Evolutionary conservation across 2,888 invertebrate genomes (phyloP), one percentile per base, ranked within the genome.

Genomic region (Dicycla oo): DNA sequence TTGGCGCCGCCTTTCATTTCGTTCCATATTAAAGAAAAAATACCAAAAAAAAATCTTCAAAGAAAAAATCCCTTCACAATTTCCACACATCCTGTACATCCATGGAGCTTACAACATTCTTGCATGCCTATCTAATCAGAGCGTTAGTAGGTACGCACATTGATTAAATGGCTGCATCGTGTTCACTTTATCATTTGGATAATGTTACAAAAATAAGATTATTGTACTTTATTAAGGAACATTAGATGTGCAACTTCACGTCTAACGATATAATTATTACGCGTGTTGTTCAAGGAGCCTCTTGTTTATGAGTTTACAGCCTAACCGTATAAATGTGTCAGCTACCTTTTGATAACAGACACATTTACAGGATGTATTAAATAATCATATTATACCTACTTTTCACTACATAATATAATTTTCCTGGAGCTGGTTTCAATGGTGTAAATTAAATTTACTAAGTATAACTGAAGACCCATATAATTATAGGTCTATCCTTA

Each of bases 101-200:
- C 10, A 54, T 62, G 47, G 18, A 40, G 75, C 75, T 82, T 79
- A 82, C 78, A 87, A 93, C 89, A 94, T 93, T 94, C 92, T 92
- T 93, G 89, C 91, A 93, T 86, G 88, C 87, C 89, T 94, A 95
- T 95, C 95, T 95, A 90, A 95, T 95, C 95, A 87, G 23, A 56
- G 75, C 68, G 81, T 88, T 91, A 90, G 89, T 91, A 90, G 89
- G 85, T 78, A 88, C 88, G 89, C 93, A 91, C 88, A 89, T 91
- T 88, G 90, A 90, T 90, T 89, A 89, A 87, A 88, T 88, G 89
- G 89, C 89, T 93, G 93, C 94, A 94, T 84, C 89, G 88, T 87
- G 84, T 72, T 75, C 69, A 70, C 84, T 86, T 88, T 89, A 86
- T 86, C 85, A 66, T 63, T 69, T 47, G 57, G 75, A 57, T 77